Percentiles rank a stretch among this genome's conserved stretches.
Conservation (phyloP, 53 echinoderm and acorn worm genomes). For the Apostichopus leukothele region DNA sequence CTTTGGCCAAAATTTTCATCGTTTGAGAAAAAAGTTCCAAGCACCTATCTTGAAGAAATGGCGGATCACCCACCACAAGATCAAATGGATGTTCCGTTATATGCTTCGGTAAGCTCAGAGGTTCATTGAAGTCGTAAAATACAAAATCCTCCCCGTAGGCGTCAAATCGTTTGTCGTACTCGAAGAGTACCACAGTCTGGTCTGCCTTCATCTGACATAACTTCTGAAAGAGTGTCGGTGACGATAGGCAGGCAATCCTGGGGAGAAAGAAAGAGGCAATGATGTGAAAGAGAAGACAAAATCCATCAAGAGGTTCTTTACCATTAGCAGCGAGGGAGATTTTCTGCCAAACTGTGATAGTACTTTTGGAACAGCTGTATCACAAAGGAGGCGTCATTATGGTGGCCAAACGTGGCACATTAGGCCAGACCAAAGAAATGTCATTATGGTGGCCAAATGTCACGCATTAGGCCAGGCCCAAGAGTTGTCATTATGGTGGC, state of each 20-base stretch:
- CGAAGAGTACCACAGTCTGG: slow-evolving; percentile 63
- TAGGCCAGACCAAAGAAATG: too few relatives aligned
- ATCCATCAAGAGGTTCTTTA: not conserved
- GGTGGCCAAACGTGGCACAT: too few relatives aligned
- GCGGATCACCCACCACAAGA: slow-evolving; percentile 75
- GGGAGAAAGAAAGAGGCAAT: slow-evolving; percentile 4
- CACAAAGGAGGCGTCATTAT: too few relatives aligned
- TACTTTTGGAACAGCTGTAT: too few relatives aligned
- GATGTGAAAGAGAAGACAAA: not conserved
- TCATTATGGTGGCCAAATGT: too few relatives aligned
- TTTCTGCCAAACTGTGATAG: too few relatives aligned
- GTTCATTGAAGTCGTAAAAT: slow-evolving; percentile 71
- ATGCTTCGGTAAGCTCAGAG: slow-evolving; percentile 55
- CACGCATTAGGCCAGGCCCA: too few relatives aligned
- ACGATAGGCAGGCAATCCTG: slow-evolving; percentile 66
- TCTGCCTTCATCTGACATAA: slow-evolving; percentile 57
- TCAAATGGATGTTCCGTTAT: slow-evolving; percentile 66
- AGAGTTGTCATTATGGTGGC: too few relatives aligned
- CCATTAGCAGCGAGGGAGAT: too few relatives aligned
- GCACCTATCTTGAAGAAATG: slow-evolving; percentile 69
- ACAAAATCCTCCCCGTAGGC: slow-evolving; percentile 62
- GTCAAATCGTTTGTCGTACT: slow-evolving; percentile 70
- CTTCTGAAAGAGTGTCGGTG: slow-evolving; percentile 76
- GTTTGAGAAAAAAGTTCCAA: slow-evolving; percentile 63
- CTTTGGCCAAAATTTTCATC: slow-evolving; percentile 63